Evolutionary conservation across 2,797 vertebrate genomes (phyloP), one percentile per base, ranked within the genome.

Genomic region (Oceanodroma leucorhoa): DNA sequence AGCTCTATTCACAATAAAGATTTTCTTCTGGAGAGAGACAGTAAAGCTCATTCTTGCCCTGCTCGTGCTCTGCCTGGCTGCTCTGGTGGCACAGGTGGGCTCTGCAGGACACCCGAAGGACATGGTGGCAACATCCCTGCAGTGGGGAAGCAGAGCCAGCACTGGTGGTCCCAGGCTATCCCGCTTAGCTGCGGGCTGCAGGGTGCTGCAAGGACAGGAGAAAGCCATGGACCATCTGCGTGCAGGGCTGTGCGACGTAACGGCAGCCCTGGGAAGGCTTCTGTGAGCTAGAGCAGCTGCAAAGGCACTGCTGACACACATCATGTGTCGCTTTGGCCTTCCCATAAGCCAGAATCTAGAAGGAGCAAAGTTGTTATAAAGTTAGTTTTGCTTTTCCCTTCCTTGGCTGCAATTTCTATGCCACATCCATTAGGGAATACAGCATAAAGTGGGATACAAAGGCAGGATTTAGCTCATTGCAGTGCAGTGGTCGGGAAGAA

Each of bases 41-140:
- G 45, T 6, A 10, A 71, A 65, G 90, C 75, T 77, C 72, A 21
- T 65, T 89, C 88, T 62, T 54, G 53, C 46, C 71, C 32, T 0
- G 0, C 29, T 64, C 0, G 0, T 38, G 57, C 76, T 88, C 48
- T 82, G 34, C 9, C 54, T 76, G 72, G 43, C 36, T 45, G 55
- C 48, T 36, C 36, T 0, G 0, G 70, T 53, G 75, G 38, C 62
- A 5, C 0, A 20, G 41, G 38, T 27, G 34, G 8, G 66, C 66
- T 70, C 66, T 55, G 70, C 46, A 60, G 83, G 77, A 80, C 22
- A 4, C 51, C 48, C 30, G 60, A 53, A 77, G 83, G 83, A 55
- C 62, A 9, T 0, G 1, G 34, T 22, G 75, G 45, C 75, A 32
- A 1, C 16, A 19, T 7, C 50, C 38, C 48, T 15, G 9, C 2